Conservation (phyloP, 2,888 invertebrate species). For the Polymixis lichenea region DNA sequence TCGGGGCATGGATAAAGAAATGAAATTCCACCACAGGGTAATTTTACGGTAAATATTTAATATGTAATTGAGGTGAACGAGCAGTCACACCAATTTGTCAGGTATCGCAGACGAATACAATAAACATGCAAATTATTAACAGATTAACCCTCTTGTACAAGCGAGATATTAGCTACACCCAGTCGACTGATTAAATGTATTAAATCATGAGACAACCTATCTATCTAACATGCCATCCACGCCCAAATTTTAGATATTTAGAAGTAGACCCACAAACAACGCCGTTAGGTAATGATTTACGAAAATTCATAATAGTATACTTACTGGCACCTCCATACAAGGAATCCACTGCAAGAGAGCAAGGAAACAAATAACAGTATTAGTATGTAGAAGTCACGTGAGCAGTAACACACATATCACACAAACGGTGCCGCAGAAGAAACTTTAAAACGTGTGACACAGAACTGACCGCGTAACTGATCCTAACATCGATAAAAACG, state of each 20-base stretch:
- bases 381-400: slow-evolving; percentile 76
- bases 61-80: slow-evolving; percentile 54
- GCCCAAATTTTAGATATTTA: slow-evolving; percentile 54
- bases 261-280: slow-evolving; percentile 60
- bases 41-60: slow-evolving; percentile 59
- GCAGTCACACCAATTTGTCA: slow-evolving; percentile 48
- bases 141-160: slow-evolving; percentile 42
- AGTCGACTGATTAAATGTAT: slow-evolving; percentile 49
- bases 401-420: slow-evolving; percentile 69
- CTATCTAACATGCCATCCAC: slow-evolving; percentile 60
- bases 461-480: slow-evolving; percentile 55
- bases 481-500: slow-evolving; percentile 77
- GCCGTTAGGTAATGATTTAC: slow-evolving; percentile 51
- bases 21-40: slow-evolving; percentile 68
- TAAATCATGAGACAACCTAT: slow-evolving; percentile 44
- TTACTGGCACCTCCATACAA: slow-evolving; percentile 94
- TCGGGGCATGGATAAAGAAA: slow-evolving; percentile 64
- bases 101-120: slow-evolving; percentile 44
- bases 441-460: slow-evolving; percentile 69
- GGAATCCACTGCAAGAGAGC: slow-evolving; percentile 92
- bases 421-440: slow-evolving; percentile 76
- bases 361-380: slow-evolving; percentile 81
- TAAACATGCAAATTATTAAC: slow-evolving; percentile 59
- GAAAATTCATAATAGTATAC: slow-evolving; percentile 76
- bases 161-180: slow-evolving; percentile 51